Base-by-base conservation (phyloP, 2,888 invertebrate species). In the Chaitophorus viminalis region DNA sequence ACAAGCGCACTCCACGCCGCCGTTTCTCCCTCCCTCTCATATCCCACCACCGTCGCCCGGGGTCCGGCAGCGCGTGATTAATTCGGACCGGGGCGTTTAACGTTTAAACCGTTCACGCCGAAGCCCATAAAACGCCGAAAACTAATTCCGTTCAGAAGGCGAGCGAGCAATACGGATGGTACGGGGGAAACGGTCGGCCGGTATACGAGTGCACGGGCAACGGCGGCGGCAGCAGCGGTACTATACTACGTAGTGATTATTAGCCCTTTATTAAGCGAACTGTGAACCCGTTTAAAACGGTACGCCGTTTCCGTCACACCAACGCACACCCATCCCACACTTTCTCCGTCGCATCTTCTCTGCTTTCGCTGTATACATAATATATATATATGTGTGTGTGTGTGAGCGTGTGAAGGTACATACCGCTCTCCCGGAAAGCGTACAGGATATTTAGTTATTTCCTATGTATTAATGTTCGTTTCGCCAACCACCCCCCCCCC, bases 361-460 rank as follows among this genome's bases (percentile, higher is more conserved):
- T 68, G n/a, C n/a, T n/a, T n/a, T n/a, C n/a, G n/a, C n/a, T n/a
- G n/a, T n/a, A n/a, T n/a, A n/a, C n/a, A n/a, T n/a, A n/a, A n/a
- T n/a, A n/a, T n/a, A n/a, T n/a, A n/a, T n/a, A n/a, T n/a, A n/a
- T n/a, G n/a, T n/a, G n/a, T n/a, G n/a, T n/a, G n/a, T n/a, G n/a
- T n/a, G n/a, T n/a, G n/a, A n/a, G n/a, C n/a, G n/a, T n/a, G n/a
- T n/a, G n/a, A n/a, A n/a, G n/a, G n/a, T n/a, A n/a, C n/a, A n/a
- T n/a, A n/a, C n/a, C n/a, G n/a, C 11, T 39, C 25, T 8, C 68
- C 86, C 86, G 86, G 86, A 79, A 86, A 86, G 54, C 78, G 87
- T 65, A 79, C 87, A 87, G 87, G 87, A 87, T 87, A 87, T 87
- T 87, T 87, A 87, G 87, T 87, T 81, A 87, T 87, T 87, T 87